Base-by-base conservation (phyloP, 1,140 invertebrate genomes). In the Melitaea cinxia region DNA sequence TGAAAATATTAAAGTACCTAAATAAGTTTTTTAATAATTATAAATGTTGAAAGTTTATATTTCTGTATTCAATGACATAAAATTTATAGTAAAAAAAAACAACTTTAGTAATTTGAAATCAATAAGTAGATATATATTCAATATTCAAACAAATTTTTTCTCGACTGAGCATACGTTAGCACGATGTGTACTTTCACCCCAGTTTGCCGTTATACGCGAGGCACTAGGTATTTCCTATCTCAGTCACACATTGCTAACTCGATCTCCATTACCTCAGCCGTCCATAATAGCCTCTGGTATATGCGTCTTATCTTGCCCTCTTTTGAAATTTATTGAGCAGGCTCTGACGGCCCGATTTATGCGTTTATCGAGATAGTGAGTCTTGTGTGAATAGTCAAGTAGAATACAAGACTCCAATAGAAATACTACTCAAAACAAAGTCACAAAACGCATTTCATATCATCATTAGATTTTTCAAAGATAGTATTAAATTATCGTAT, bases 101-200 rank as follows among this genome's bases (percentile, higher is more conserved):
- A 9, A 10, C 28, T 30, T 2, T 9, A 17, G 15, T 42, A 7
- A 6, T 6, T 17, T 42, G 15, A 17, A 14, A 17, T 17, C 10
- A 42, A 17, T 42, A 42, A 17, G 9, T 4, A 17, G n/a, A 17
- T 42, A 42, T 7, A 17, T 42, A 42, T 42, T 17, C 7, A 7
- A 42, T 17, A 17, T 42, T 19, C 24, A 50, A 50, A 50, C 47
- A 10, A 19, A 45, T 54, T 54, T 14, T 54, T 24, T 37, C 37
- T 52, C 14, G 28, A 30, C 12, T 42, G 9, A 10, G 15, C 50
- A 33, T 62, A 54, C 73, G 78, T 77, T 78, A 62, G 57, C 56
- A 65, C 68, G 80, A 75, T 74, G 73, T 78, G 82, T 87, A 89
- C 84, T 87, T 89, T 89, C 86, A 88, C 84, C 86, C 75, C 80